Base-by-base conservation (phyloP, 2,797 vertebrate species). In the Saguinus oedipus region DNA sequence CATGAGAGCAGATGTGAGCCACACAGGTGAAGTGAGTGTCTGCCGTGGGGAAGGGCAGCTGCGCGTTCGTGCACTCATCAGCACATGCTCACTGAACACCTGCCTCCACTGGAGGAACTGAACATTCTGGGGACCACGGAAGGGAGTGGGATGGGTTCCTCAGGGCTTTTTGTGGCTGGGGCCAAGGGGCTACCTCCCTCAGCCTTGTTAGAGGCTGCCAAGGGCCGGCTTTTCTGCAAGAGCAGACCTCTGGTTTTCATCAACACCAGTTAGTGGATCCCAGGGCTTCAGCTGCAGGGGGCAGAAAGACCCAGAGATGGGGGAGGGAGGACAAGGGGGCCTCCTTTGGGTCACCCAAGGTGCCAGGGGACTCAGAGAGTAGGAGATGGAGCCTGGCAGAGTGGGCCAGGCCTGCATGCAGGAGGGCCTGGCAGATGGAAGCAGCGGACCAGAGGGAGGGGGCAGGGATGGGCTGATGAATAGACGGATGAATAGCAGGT, bases 401-500 rank as follows among this genome's bases (percentile, higher is more conserved):
- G 42, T 0, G 5, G 88, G 81, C 82, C 0, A 7, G 89, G 85
- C 55, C 81, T 50, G 33, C 1, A 0, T 8, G 17, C n/a, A 50
- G 68, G 82, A 64, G 42, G 79, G 79, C 14, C 7, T 8, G 46
- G 24, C 3, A 39, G 80, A 64, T 2, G 30, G 53, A 75, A 14
- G 33, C 15, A 3, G 24, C 22, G 0, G 14, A 64, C 12, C 15
- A 3, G 2, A 39, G 33, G 15, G 50, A 61, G 50, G n/a, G 33
- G 22, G 24, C 15, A 9, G 48, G 42, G 39, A 84, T 88, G 61
- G 61, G 80, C 76, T 9, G 48, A 88, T 76, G n/a, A 80, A 86
- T 26, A 64, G 70, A 30, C 30, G 24, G 80, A 59, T 59, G 26
- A 81, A 33, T n/a, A 74, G 93, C 95, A 97, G 94, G 85, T 75